Percentiles rank a stretch among this genome's conserved stretches.
These are phyloP conservation scores for Artemia sp. DNA, from an alignment of 2,888 invertebrate genomes.

Conservation along the genomic window DNA sequence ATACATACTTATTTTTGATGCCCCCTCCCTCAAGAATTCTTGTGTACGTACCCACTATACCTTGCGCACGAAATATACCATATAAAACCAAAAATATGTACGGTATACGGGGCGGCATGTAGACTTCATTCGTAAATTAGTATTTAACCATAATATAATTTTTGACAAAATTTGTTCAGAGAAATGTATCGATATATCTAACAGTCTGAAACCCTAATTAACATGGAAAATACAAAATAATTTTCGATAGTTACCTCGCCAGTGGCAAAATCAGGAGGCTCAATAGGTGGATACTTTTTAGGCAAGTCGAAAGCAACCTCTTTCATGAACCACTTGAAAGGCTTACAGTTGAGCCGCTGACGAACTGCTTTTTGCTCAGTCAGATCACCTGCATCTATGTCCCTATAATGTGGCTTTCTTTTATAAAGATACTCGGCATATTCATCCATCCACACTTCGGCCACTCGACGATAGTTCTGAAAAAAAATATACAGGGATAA, in stretches of 20 bases:
- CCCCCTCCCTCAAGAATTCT: no score
- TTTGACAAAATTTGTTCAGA: no score
- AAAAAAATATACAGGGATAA: slow-evolving; percentile 21
- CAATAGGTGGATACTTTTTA: slow-evolving; percentile 67
- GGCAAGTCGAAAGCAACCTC: slow-evolving; percentile 76
- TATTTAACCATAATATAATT: no score
- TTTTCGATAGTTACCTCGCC: slow-evolving; percentile 45
- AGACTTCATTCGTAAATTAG: no score
- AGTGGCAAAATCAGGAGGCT: slow-evolving; percentile 60
- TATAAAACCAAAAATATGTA: no score
- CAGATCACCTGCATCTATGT: slow-evolving; percentile 64
- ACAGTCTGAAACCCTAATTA: slow-evolving; percentile 14
- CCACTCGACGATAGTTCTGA: slow-evolving; percentile 76
- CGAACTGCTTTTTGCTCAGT: slow-evolving; percentile 57
- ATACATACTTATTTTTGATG: no score
- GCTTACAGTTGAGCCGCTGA: slow-evolving; percentile 56
- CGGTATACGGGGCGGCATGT: no score
- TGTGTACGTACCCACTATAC: no score
- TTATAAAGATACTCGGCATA: slow-evolving; percentile 70
- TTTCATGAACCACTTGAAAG: slow-evolving; percentile 88
- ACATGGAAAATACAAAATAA: slow-evolving; percentile 4
- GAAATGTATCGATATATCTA: background rate
- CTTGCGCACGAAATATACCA: no score
- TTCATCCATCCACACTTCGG: slow-evolving; percentile 98
- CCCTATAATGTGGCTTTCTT: slow-evolving; percentile 54